phyloP scores from a whole-genome alignment of 2,113 vertebrate genomes.

The Uropsilus gracilis region DNA sequence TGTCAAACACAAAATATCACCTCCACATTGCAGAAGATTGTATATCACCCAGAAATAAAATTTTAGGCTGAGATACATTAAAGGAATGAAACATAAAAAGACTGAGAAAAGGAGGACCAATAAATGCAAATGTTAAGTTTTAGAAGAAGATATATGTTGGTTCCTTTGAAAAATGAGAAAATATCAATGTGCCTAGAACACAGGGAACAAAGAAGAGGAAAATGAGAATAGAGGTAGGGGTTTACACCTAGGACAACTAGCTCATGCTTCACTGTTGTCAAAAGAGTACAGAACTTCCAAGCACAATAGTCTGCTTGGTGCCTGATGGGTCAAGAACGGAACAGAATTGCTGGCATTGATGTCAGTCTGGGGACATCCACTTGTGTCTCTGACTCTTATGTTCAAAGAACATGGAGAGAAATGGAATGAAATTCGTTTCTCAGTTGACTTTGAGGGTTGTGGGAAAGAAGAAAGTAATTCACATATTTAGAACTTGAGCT shows the following conservation, averaged over 20 bases:
- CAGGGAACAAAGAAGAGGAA: background rate
- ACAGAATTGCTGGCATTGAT: too few relatives aligned
- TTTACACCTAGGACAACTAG: background rate
- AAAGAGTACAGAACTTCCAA: too few relatives aligned
- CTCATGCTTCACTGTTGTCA: too few relatives aligned
- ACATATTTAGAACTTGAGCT: background rate
- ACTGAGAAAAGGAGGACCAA: background rate
- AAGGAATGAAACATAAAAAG: background rate
- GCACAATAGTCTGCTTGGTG: too few relatives aligned
- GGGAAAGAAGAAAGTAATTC: background rate
- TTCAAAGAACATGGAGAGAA: background rate
- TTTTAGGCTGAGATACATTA: background rate
- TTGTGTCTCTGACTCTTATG: background rate
- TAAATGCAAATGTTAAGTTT: background rate
- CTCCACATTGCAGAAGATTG: background rate
- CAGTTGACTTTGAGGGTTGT: accelerated
- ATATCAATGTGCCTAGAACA: too few relatives aligned
- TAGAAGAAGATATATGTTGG: background rate
- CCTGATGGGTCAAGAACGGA: too few relatives aligned
- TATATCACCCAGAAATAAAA: too few relatives aligned
- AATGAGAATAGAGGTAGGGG: background rate
- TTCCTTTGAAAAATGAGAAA: background rate
- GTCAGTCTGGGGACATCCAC: too few relatives aligned
- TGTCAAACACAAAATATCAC: background rate
- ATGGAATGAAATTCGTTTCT: background rate